Base-by-base conservation (phyloP, 2,888 invertebrate species). In the Drosophila kanekoi region DNA sequence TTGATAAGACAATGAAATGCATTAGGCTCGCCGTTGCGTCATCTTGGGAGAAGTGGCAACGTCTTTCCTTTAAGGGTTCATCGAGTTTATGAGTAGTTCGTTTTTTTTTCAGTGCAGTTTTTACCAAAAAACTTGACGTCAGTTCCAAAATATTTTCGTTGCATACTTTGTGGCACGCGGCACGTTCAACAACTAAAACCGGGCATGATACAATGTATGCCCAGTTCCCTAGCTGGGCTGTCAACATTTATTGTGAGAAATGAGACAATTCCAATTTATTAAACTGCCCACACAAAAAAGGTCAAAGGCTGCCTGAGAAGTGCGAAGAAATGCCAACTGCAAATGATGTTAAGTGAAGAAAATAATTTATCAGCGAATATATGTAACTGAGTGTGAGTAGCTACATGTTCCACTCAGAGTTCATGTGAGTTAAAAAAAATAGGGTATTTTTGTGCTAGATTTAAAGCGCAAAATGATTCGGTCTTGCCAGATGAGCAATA, bases 1-100 rank as follows among this genome's bases (percentile, higher is more conserved):
- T 78, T 73, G 57, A 48, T 53, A 59, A 54, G 28, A 75, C 64
- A 75, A 69, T 72, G 47, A 54, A 69, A 70, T 64, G 68, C 73
- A 70, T 77, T 71, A 72, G 53, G 44, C 18, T 41, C 10, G 9
- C 10, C 14, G 4, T 47, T 40, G 16, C n/a, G 16, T 49, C n/a
- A 28, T 28, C 28, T 28, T 28, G 28, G 18, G 2, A 4, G 44
- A 32, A 5, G 8, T 10, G 37, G 37, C 14, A 37, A 48, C 28
- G 16, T n/a, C 38, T n/a, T n/a, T 13, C 0, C 16, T n/a, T 11
- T 5, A 35, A 44, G 32, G 16, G 32, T 33, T 52, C 33, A 18
- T 20, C 62, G 8, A 13, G 10, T 16, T 59, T 45, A 53, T 54
- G 52, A 56, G 16, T 13, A 52, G 28, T 16, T 18, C 3, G 43